Percentiles rank a stretch among this genome's conserved stretches.
These are phyloP conservation scores for Ceraclea dissimilis DNA, from an alignment of 2,888 invertebrate species.

Conservation along the genomic window DNA sequence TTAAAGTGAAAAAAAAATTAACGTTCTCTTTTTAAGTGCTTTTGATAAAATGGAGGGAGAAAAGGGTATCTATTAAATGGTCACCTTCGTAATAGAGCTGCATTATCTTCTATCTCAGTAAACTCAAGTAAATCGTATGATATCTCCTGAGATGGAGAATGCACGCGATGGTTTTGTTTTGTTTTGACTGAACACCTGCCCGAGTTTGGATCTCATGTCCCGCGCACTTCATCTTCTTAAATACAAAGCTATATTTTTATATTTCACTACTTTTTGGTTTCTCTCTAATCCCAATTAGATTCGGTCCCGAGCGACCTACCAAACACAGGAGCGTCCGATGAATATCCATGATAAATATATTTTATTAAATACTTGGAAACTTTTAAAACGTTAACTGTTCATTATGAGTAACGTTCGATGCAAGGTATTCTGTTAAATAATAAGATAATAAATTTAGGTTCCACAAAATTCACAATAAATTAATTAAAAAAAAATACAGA, in stretches of 20 bases:
- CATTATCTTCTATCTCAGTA: not conserved
- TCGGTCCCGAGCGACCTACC: not conserved
- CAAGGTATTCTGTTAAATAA: too few relatives aligned
- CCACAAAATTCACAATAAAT: too few relatives aligned
- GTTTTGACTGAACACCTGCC: constrained; percentile 14
- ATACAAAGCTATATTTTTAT: not conserved
- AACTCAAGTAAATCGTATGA: not conserved
- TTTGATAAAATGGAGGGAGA: not conserved
- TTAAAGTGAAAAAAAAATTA: not conserved
- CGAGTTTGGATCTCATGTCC: constrained; percentile 10
- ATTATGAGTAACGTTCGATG: too few relatives aligned
- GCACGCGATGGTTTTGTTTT: not conserved
- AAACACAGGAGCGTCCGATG: too few relatives aligned
- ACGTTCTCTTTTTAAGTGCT: not conserved
- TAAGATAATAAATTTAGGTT: too few relatives aligned
- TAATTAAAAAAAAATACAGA: too few relatives aligned
- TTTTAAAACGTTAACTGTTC: too few relatives aligned
- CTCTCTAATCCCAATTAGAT: constrained; percentile 9
- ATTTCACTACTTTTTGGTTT: constrained; percentile 2
- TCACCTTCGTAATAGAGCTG: not conserved
- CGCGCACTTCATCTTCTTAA: constrained; percentile 9
- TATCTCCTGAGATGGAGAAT: constrained; percentile 8
- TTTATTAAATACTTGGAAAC: too few relatives aligned
- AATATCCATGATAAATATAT: too few relatives aligned
- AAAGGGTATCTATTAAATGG: not conserved